Evolutionary conservation across 2,888 invertebrate species (phyloP).

Genomic region (Helicoverpa assulta): DNA sequence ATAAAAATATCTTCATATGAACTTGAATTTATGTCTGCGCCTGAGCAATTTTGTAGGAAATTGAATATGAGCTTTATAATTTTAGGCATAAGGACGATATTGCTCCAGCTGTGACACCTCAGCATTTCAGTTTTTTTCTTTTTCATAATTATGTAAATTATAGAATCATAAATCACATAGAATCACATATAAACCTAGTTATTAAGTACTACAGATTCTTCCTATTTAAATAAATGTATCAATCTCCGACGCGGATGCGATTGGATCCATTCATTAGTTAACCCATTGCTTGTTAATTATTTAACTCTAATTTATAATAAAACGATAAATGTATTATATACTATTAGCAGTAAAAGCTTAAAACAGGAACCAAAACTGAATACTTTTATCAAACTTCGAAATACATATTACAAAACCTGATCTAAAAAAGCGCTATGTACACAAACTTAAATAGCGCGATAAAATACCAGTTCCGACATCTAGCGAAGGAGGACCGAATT

Average conservation of each 20-base stretch:
- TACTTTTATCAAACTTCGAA: constrained; percentile 20
- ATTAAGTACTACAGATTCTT: no score
- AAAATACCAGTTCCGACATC: constrained; percentile 41
- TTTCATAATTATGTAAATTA: no score
- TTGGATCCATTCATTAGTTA: constrained; percentile 13
- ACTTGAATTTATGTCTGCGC: constrained; percentile 17
- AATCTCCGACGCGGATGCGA: constrained; percentile 8
- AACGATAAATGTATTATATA: neutral
- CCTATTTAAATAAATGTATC: no score
- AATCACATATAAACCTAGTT: no score
- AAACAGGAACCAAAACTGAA: neutral
- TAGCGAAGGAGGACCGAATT: constrained; percentile 23
- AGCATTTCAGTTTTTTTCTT: neutral
- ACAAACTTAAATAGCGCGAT: neutral
- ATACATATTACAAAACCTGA: constrained; percentile 6
- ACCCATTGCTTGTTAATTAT: constrained; percentile 6
- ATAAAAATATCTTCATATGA: constrained; percentile 1
- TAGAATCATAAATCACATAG: no score
- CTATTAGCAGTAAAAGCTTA: no score
- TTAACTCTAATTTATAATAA: neutral
- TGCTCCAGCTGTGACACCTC: neutral
- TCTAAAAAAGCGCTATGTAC: neutral
- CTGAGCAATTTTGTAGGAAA: constrained; percentile 7
- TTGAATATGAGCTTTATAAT: neutral
- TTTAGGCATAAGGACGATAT: neutral